Percentiles rank a stretch among this genome's conserved stretches.
Conservation (phyloP, 2,888 invertebrate species). For the Apotomis turbidana region DNA sequence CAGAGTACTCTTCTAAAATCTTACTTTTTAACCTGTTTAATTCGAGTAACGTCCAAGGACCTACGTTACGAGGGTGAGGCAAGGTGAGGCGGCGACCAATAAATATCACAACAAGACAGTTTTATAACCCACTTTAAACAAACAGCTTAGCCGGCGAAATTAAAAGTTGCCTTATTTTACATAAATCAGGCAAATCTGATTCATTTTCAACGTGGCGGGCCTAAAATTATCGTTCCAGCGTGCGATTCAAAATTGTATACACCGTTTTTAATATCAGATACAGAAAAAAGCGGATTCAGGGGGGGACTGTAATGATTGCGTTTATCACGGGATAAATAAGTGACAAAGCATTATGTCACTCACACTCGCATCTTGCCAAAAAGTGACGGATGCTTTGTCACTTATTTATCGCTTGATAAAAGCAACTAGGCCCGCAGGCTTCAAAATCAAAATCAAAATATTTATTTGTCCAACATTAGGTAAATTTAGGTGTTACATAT, state of each 20-base stretch:
- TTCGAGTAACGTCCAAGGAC: neutral
- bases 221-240: neutral
- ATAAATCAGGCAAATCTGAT: constrained; percentile 69
- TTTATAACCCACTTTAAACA: constrained; percentile 54
- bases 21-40: neutral
- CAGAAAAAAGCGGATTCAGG: too few relatives aligned
- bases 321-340: too few relatives aligned
- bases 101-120: constrained; percentile 57
- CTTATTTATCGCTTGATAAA: too few relatives aligned
- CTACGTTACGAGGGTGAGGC: constrained; percentile 24
- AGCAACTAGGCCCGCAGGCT: too few relatives aligned
- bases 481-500: too few relatives aligned
- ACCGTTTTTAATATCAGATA: neutral
- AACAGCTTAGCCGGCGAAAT: constrained; percentile 71
- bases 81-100: constrained; percentile 53
- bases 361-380: too few relatives aligned
- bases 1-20: too few relatives aligned
- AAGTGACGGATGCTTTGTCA: too few relatives aligned
- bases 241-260: neutral
- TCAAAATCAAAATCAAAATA: too few relatives aligned
- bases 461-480: too few relatives aligned
- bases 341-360: too few relatives aligned
- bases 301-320: too few relatives aligned
- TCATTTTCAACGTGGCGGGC: constrained; percentile 16
- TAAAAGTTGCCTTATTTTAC: constrained; percentile 74